These are phyloP conservation scores for Myrmecophaga tridactyla DNA, from an alignment of 2,113 vertebrate genomes.

Conservation along the genomic window DNA sequence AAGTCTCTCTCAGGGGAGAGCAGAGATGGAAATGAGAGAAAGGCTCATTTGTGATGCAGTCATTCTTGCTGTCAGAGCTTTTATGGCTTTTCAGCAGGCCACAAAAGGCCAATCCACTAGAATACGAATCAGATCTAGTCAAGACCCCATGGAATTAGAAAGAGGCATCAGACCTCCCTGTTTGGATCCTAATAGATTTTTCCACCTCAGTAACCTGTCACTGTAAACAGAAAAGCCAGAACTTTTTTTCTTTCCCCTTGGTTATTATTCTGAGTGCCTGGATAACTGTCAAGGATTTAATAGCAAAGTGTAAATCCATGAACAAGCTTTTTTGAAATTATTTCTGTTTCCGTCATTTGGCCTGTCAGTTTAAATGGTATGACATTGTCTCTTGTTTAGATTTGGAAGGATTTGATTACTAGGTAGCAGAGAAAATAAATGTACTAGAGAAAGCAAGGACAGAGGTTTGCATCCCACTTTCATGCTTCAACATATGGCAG, in stretches of 20 bases:
- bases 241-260: not conserved
- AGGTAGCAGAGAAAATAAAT: not conserved
- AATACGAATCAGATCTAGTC: slow-evolving; percentile 77
- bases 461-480: not conserved
- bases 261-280: slow-evolving; percentile 55
- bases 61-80: slow-evolving; percentile 74
- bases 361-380: slow-evolving; percentile 43
- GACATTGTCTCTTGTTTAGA: not conserved
- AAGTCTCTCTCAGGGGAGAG: slow-evolving; percentile 58
- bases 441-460: not conserved
- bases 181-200: slow-evolving; percentile 75
- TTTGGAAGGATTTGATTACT: not conserved
- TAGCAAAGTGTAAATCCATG: slow-evolving; percentile 15
- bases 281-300: slow-evolving; percentile 63
- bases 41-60: slow-evolving; percentile 64
- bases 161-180: slow-evolving; percentile 56
- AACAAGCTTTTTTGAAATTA: slow-evolving; percentile 43
- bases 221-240: slow-evolving; percentile 60
- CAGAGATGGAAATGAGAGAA: slow-evolving; percentile 71
- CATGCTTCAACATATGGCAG: not conserved
- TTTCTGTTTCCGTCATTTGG: slow-evolving; percentile 22
- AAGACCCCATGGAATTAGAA: slow-evolving; percentile 65
- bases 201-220: slow-evolving; percentile 72
- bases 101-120: slow-evolving; percentile 73
- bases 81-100: slow-evolving; percentile 74